phyloP scores from a whole-genome alignment of 2,113 vertebrate genomes.

The Syngnathoides biaculeatus region DNA sequence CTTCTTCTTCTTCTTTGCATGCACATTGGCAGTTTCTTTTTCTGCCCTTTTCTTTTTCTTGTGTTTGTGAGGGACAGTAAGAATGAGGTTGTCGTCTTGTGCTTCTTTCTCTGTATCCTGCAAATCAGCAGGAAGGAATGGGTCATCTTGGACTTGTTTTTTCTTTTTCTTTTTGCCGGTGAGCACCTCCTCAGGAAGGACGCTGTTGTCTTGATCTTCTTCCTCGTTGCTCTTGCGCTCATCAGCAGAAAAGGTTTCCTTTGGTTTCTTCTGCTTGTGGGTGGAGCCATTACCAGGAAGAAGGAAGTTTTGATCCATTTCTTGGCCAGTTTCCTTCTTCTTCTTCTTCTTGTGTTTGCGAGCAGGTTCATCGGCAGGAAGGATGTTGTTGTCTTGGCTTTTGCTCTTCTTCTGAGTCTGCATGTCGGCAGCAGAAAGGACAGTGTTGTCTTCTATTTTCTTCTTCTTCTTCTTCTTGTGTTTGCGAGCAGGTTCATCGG shows the following conservation, averaged over 20 bases:
- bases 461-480: background rate
- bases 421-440: background rate
- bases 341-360: background rate
- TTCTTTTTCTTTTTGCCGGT: background rate
- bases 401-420: background rate
- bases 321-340: background rate
- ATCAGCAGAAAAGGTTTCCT: background rate
- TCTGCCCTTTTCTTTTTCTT: background rate
- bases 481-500: background rate
- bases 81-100: background rate
- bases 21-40: background rate
- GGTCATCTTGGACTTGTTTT: background rate
- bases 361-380: background rate
- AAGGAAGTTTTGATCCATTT: too few species aligned
- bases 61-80: background rate
- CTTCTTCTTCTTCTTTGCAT: background rate
- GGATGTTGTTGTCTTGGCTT: background rate
- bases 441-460: background rate
- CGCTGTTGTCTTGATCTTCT: background rate
- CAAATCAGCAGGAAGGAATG: background rate
- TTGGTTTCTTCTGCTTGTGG: background rate
- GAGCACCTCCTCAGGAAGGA: background rate
- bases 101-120: background rate
- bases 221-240: background rate
- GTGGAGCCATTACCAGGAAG: background rate